Percentiles rank a stretch among this genome's conserved stretches.
These are phyloP conservation scores for Vultur gryphus DNA, from an alignment of 2,797 vertebrate genomes.

Conservation along the genomic window DNA sequence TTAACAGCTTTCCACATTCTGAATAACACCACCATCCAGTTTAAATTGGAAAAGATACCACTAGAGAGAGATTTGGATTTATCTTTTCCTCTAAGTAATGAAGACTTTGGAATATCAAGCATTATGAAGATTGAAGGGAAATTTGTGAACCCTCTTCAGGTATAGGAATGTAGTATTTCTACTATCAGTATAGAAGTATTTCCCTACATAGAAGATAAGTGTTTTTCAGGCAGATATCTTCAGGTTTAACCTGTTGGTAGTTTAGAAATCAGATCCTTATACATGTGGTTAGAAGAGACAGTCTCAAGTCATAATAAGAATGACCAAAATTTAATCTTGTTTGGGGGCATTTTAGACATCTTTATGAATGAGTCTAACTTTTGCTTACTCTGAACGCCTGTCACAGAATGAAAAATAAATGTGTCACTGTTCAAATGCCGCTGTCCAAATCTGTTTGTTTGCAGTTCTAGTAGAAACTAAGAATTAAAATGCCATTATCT, in stretches of 20 bases:
- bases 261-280: not conserved
- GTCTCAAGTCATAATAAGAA: not conserved
- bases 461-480: not conserved
- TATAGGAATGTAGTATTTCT: conserved; percentile 55
- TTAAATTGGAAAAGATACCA: conserved; percentile 90
- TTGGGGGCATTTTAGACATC: not conserved
- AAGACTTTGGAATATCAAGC: conserved; percentile 80
- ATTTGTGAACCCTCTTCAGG: conserved; percentile 93
- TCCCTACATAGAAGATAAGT: not conserved
- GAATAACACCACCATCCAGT: conserved; percentile 93
- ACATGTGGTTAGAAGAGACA: not conserved
- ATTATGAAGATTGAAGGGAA: conserved; percentile 90
- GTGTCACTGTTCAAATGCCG: not conserved
- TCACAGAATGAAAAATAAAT: not conserved
- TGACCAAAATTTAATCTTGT: not conserved
- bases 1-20: conserved; percentile 92
- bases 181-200: not conserved
- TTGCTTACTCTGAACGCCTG: not conserved
- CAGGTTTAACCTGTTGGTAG: not conserved
- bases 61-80: conserved; percentile 77
- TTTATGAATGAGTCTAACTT: not conserved
- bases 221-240: not conserved
- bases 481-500: not conserved
- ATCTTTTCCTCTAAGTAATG: conserved; percentile 78
- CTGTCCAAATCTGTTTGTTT: not conserved